Evolutionary conservation across 2,888 invertebrate genomes (phyloP).

Genomic region (Tanytarsus gracilentus): DNA sequence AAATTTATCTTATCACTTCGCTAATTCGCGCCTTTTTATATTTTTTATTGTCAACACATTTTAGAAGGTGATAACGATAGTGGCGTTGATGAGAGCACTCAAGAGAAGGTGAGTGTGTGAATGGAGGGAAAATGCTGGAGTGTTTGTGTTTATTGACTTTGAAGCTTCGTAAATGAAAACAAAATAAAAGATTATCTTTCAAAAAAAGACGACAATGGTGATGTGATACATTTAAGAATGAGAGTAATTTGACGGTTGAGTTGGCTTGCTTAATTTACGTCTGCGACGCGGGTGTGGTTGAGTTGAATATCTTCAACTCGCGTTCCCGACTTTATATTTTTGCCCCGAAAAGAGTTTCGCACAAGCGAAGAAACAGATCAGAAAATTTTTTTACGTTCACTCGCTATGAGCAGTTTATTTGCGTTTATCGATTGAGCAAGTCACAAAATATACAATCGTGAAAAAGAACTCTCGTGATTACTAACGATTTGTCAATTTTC

Average conservation of each 20-base stretch:
- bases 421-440: constrained; percentile 21
- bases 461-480: constrained; percentile 13
- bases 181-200: not conserved
- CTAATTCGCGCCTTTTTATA: not conserved
- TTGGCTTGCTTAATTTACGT: constrained; percentile 4
- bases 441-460: not conserved
- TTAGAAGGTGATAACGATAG: constrained; percentile 77
- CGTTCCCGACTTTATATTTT: too few relatives aligned
- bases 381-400: not conserved
- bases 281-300: not conserved
- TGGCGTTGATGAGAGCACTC: constrained; percentile 71
- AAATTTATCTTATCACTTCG: not conserved
- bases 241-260: constrained; percentile 8
- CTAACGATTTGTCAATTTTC: constrained; percentile 1
- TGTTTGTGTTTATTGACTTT: too few relatives aligned
- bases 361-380: not conserved
- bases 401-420: constrained; percentile 19
- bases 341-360: too few relatives aligned
- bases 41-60: constrained; percentile 38
- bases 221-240: too few relatives aligned
- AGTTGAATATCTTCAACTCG: too few relatives aligned
- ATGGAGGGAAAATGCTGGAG: too few relatives aligned
- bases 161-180: too few relatives aligned
- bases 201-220: too few relatives aligned
- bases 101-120: constrained; percentile 59